Base-by-base conservation (phyloP, 1,140 invertebrate species). In the Pogonomyrmex barbatus region DNA sequence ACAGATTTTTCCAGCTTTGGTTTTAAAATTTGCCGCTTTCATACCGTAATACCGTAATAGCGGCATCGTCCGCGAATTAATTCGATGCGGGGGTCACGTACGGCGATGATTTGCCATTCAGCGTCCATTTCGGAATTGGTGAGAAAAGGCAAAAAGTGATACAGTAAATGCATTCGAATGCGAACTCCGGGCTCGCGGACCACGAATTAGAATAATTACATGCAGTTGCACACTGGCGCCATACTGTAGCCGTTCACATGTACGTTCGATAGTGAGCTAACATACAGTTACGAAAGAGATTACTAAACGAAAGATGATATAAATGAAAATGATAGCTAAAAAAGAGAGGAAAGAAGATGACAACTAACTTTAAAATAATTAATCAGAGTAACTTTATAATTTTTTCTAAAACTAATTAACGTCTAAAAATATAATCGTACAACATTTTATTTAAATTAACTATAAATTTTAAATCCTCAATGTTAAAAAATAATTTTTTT, bases 121-220 rank as follows among this genome's bases (percentile, higher is more conserved):
- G 30, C 54, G n/a, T 17, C 73, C 85, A 58, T 86, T 84, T 54
- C 71, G 83, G 86, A 88, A 90, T 84, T 88, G 79, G 78, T 47
- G 73, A 79, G 82, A 85, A 82, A 73, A 47, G 68, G 73, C 85
- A 90, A 91, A 91, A 93, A 92, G 78, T 73, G 85, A 89, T 90
- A 89, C 88, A 87, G 88, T 79, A 89, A 91, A 91, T 85, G 87
- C 88, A 92, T 93, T 90, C 87, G 92, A 92, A 93, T 90, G 88
- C 67, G 79, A 90, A 78, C 84, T 87, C 68, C 67, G 75, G 81
- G 76, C 65, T 82, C 50, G 63, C 84, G 85, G 86, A 90, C 89
- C 89, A 87, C 87, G 88, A 86, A 90, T 90, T 91, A 92, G 91
- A 94, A 94, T 94, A 93, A 94, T 93, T 93, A 93, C 91, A 91